Evolutionary conservation across 1,140 invertebrate species (phyloP).

Genomic region (Macrobrachium nipponense): DNA sequence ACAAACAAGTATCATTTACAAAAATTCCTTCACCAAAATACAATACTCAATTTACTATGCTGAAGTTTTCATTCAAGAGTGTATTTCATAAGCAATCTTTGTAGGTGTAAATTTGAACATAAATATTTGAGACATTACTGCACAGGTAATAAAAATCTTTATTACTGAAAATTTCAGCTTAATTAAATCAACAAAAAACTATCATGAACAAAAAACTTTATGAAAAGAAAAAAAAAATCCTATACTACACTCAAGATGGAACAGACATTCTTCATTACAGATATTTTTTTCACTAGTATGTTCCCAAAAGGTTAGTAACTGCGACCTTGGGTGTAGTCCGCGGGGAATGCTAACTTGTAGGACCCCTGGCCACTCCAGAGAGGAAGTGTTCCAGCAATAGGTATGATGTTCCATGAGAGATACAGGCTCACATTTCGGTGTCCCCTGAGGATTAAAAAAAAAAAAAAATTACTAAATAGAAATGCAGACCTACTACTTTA

Average conservation of each 20-base stretch:
- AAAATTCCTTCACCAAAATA: too few relatives aligned
- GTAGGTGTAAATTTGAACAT: not conserved
- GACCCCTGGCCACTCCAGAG: constrained; percentile 84
- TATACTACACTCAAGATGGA: too few relatives aligned
- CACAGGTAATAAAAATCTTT: not conserved
- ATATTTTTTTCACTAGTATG: too few relatives aligned
- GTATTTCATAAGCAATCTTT: not conserved
- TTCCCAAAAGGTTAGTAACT: constrained; percentile 12
- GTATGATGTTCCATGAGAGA: constrained; percentile 98
- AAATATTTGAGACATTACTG: not conserved
- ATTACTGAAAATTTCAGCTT: not conserved
- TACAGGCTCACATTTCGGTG: constrained; percentile 94
- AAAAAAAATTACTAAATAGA: constrained; percentile 6
- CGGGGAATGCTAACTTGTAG: constrained; percentile 90
- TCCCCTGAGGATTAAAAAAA: constrained; percentile 73
- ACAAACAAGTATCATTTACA: too few relatives aligned
- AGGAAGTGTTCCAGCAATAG: constrained; percentile 95
- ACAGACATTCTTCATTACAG: not conserved
- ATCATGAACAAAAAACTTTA: not conserved
- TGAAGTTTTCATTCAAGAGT: too few relatives aligned
- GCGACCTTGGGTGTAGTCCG: constrained; percentile 84
- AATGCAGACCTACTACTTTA: too few relatives aligned
- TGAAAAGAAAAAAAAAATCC: not conserved
- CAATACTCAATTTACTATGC: too few relatives aligned
- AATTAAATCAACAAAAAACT: not conserved